A percentile compares a stretch with the other conserved stretches of the same genome.
phyloP scores from a whole-genome alignment of 2,113 vertebrate genomes.

The Embiotoca jacksoni region DNA sequence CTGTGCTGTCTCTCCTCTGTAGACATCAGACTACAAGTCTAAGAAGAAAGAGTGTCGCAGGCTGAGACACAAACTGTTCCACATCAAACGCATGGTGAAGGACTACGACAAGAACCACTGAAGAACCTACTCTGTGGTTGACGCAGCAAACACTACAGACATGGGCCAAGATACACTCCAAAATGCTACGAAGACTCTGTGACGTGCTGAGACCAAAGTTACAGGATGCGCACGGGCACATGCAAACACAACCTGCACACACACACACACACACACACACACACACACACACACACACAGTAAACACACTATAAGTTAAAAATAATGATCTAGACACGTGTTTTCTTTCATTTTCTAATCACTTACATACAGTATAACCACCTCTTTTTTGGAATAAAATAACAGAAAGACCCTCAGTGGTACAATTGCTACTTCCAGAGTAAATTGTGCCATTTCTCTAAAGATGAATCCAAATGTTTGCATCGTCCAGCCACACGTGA shows the following conservation, averaged over 20 bases:
- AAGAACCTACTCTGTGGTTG: constrained; percentile 46
- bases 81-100: constrained; percentile 91
- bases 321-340: constrained; percentile 14
- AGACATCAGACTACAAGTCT: constrained; percentile 88
- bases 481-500: background rate
- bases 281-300: constrained; percentile 26
- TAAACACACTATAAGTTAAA: constrained; percentile 16
- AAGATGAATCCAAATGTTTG: constrained; percentile 6
- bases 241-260: constrained; percentile 6
- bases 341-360: constrained; percentile 25
- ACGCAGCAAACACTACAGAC: constrained; percentile 38
- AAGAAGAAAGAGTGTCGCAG: constrained; percentile 86
- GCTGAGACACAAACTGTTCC: constrained; percentile 90
- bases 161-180: constrained; percentile 59
- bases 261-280: constrained; percentile 25
- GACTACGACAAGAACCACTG: constrained; percentile 86
- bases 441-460: constrained; percentile 35
- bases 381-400: background rate
- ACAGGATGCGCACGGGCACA: constrained; percentile 19
- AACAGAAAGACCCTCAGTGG: background rate
- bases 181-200: constrained; percentile 47
- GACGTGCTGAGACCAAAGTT: constrained; percentile 70
- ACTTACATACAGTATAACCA: background rate
- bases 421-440: background rate
- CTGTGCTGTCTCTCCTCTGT: constrained; percentile 13